Evolutionary conservation across 30 jellyfish, hydroid and myxozoan genomes (phyloP).

Genomic region (Chironex yamaguchii): DNA sequence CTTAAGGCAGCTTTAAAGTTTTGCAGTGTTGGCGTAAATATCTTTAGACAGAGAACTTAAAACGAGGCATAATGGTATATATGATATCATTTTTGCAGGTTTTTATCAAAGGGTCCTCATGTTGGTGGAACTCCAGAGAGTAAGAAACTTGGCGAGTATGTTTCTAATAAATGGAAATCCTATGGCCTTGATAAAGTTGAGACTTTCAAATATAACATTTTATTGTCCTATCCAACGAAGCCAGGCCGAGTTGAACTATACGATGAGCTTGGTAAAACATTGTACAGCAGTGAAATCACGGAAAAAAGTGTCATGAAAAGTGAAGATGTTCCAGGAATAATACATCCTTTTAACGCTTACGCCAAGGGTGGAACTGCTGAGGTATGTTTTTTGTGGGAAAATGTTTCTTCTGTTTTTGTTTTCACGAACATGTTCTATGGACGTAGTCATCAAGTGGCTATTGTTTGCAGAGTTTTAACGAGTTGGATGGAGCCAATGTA

Average conservation of each 20-base stretch:
- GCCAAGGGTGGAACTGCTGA: neutral
- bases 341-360: neutral
- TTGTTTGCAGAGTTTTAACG: too few relatives aligned
- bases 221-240: neutral
- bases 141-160: neutral
- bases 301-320: neutral
- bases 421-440: too few relatives aligned
- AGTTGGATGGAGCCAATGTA: too few relatives aligned
- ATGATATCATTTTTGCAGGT: neutral
- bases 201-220: neutral
- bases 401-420: too few relatives aligned
- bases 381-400: neutral
- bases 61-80: too few relatives aligned
- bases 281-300: neutral
- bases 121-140: neutral
- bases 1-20: too few relatives aligned
- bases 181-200: neutral
- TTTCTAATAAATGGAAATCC: neutral
- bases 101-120: neutral
- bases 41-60: too few relatives aligned
- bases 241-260: neutral
- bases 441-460: too few relatives aligned
- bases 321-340: neutral
- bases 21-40: too few relatives aligned
- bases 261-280: neutral